Conservation (phyloP, 2,797 vertebrate species). For the Chaetodon trifasciatus region DNA sequence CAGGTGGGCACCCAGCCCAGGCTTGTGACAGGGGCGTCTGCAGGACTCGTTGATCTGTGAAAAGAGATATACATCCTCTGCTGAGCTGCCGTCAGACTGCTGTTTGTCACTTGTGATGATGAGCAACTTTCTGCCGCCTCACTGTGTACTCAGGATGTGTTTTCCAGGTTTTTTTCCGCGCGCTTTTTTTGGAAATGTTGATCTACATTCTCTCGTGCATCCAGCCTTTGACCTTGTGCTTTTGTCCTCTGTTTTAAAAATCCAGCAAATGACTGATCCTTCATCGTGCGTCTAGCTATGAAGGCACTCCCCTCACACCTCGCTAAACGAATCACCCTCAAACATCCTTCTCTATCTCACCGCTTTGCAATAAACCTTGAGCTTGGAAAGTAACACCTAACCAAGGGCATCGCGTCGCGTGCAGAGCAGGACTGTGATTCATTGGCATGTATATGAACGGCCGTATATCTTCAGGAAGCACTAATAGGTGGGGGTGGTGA, state of each 20-base stretch:
- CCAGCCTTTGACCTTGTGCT: constrained; percentile 59
- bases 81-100: constrained; percentile 16
- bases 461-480: constrained; percentile 67
- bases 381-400: constrained; percentile 73
- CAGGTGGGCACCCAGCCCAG: constrained; percentile 37
- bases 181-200: background rate
- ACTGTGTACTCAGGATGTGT: background rate
- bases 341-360: constrained; percentile 59
- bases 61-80: constrained; percentile 63
- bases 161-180: background rate
- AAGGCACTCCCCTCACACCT: constrained; percentile 43
- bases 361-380: constrained; percentile 76
- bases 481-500: constrained; percentile 63
- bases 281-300: constrained; percentile 53
- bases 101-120: constrained; percentile 48
- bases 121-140: constrained; percentile 19
- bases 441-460: constrained; percentile 68
- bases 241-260: constrained; percentile 48
- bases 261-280: constrained; percentile 59
- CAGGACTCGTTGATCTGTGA: constrained; percentile 68
- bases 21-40: constrained; percentile 45
- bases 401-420: constrained; percentile 74
- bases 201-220: constrained; percentile 36
- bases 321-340: constrained; percentile 61
- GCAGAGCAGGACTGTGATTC: constrained; percentile 72